A percentile compares a stretch with the other conserved stretches of the same genome.
These are phyloP conservation scores for Ispidina picta DNA, from an alignment of 2,797 vertebrate species.

Conservation along the genomic window DNA sequence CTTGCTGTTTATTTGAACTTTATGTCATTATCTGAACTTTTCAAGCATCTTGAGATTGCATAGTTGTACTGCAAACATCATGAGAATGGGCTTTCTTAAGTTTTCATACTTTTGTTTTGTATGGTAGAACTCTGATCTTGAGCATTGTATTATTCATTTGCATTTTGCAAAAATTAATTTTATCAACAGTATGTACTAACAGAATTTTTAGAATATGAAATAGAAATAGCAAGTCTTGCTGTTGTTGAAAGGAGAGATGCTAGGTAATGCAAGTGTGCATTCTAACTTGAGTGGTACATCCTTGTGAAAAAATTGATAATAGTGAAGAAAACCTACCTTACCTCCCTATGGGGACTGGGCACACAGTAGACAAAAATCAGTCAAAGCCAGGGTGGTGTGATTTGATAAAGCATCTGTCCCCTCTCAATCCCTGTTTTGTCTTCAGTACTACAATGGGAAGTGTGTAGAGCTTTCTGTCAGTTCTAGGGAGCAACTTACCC, in stretches of 20 bases:
- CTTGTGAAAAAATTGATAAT: neutral
- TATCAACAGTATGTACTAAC: neutral
- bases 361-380: neutral
- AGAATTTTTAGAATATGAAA: neutral
- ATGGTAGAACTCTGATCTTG: accelerated
- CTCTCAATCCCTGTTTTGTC: neutral
- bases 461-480: neutral
- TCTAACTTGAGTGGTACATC: neutral
- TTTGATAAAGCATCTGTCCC: neutral
- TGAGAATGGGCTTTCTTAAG: neutral
- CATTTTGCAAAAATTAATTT: neutral
- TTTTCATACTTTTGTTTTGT: neutral
- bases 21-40: neutral
- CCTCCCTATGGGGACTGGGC: neutral
- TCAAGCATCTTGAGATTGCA: neutral
- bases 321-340: neutral
- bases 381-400: neutral
- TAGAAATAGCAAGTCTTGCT: neutral
- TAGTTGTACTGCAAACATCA: neutral
- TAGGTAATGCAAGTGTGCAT: neutral
- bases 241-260: neutral
- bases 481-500: neutral
- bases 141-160: neutral
- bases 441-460: neutral
- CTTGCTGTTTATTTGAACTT: neutral